Percentiles rank a stretch among this genome's conserved stretches.
Evolutionary conservation across 2,888 invertebrate species (phyloP).

Genomic region (Schizaphis graminum): DNA sequence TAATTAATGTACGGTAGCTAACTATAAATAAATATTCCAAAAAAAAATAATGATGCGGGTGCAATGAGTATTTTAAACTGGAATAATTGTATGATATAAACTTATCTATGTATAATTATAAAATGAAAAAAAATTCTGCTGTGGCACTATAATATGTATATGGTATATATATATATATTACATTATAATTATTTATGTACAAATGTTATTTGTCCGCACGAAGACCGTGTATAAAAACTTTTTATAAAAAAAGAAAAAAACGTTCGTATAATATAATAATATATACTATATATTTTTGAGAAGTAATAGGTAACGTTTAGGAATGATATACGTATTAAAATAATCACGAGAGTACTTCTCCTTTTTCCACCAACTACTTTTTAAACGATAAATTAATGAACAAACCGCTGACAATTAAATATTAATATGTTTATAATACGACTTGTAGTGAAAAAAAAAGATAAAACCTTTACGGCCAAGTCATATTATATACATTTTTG

Average conservation of each 20-base stretch:
- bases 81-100: background rate
- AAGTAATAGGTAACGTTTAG: background rate
- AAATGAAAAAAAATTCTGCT: background rate
- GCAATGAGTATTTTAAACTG: background rate
- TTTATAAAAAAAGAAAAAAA: background rate
- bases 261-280: too few species aligned
- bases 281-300: too few species aligned
- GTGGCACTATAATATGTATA: background rate
- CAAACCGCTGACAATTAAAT: conserved; percentile 3
- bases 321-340: background rate
- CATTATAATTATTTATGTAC: background rate
- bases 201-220: background rate
- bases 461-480: background rate
- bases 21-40: background rate
- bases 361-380: background rate
- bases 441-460: background rate
- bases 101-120: background rate
- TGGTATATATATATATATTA: background rate
- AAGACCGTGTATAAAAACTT: background rate
- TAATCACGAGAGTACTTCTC: background rate
- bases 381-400: conserved; percentile 38
- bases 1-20: background rate
- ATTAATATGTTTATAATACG: background rate
- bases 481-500: conserved; percentile 18
- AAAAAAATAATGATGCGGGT: background rate